Percentiles rank a stretch among this genome's conserved stretches.
Evolutionary conservation across 2,797 vertebrate genomes (phyloP).

Genomic region (Coregonus sp.): DNA sequence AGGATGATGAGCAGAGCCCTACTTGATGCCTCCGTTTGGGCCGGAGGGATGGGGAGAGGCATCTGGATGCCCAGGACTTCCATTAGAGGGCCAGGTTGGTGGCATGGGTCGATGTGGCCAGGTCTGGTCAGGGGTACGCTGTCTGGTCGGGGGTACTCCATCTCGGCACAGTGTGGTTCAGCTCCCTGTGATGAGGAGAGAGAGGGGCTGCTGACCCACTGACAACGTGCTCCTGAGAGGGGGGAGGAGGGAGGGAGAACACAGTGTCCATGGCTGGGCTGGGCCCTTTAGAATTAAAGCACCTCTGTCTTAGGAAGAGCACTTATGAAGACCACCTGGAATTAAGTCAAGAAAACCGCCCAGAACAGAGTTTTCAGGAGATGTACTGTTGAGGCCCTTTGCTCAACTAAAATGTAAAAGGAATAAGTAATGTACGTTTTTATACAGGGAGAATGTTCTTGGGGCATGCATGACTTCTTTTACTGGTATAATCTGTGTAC

Average conservation of each 20-base stretch:
- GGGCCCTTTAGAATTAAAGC: conserved; percentile 1
- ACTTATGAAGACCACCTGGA: neutral
- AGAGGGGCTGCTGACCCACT: conserved; percentile 57
- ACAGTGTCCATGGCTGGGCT: neutral
- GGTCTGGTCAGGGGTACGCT: conserved; percentile 76
- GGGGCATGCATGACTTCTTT: neutral
- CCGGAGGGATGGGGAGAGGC: conserved; percentile 59
- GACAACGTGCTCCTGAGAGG: conserved; percentile 65
- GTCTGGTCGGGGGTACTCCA: conserved; percentile 74
- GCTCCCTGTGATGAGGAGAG: conserved; percentile 60
- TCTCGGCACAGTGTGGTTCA: conserved; percentile 74
- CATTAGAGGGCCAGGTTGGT: conserved; percentile 78
- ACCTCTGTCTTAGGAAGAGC: conserved; percentile 1
- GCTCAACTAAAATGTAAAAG: neutral
- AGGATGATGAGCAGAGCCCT: conserved; percentile 71
- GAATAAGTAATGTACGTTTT: neutral
- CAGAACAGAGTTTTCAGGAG: neutral
- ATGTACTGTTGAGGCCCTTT: neutral
- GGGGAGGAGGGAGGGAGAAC: conserved; percentile 50
- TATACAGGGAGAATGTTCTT: neutral
- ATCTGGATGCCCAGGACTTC: conserved; percentile 75
- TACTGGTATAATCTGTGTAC: neutral
- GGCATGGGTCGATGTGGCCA: conserved; percentile 74
- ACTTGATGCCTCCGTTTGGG: conserved; percentile 65
- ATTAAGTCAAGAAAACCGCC: neutral